Evolutionary conservation across 2,888 invertebrate genomes (phyloP).

Genomic region (Nomada hirtipes): DNA sequence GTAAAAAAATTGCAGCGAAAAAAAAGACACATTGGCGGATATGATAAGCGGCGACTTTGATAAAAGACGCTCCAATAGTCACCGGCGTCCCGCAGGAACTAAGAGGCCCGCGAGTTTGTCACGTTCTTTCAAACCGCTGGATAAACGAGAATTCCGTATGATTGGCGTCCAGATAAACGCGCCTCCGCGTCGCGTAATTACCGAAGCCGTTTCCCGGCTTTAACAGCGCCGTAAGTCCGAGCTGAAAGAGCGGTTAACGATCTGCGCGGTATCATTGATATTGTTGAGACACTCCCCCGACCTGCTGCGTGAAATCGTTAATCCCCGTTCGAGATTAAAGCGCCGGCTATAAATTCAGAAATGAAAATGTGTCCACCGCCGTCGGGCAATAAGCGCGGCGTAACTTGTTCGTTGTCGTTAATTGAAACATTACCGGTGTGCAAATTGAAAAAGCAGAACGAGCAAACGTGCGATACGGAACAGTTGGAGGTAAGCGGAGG

Average conservation of each 20-base stretch:
- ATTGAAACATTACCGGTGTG: constrained; percentile 1
- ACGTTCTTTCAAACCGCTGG: constrained; percentile 4
- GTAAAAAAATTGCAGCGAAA: neutral
- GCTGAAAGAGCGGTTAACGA: constrained; percentile 33
- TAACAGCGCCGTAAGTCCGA: constrained; percentile 23
- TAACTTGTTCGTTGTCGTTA: neutral
- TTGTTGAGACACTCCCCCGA: constrained; percentile 6
- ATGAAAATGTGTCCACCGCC: constrained; percentile 1
- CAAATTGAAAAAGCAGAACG: neutral
- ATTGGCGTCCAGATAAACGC: constrained; percentile 20
- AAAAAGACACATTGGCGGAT: too few species aligned
- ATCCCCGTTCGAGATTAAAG: constrained; percentile 22
- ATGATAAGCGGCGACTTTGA: neutral
- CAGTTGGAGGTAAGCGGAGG: too few species aligned
- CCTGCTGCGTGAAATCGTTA: constrained; percentile 16
- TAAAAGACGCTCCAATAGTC: neutral
- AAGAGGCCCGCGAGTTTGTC: neutral
- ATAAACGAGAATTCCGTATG: constrained; percentile 6
- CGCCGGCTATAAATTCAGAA: neutral
- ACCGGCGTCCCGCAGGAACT: neutral
- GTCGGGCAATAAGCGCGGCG: neutral
- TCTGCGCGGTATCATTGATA: constrained; percentile 25
- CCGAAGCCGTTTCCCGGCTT: constrained; percentile 12
- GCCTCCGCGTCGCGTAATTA: neutral
- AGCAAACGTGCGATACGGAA: neutral